A percentile compares a stretch with the other conserved stretches of the same genome.
phyloP scores from a whole-genome alignment of 1,140 invertebrate genomes.

The Hyles vespertilio region DNA sequence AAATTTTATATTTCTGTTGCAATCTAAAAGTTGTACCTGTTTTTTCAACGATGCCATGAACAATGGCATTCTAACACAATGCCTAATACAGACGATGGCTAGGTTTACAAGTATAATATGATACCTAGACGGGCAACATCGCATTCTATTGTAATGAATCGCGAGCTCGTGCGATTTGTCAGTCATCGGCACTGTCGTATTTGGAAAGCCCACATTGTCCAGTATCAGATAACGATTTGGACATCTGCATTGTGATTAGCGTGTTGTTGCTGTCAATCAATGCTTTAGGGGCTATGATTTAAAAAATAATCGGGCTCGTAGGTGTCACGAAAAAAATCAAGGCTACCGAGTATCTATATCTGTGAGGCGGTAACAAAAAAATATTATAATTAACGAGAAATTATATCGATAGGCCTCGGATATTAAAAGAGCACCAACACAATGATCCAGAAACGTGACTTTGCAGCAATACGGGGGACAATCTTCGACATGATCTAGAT shows the following conservation, averaged over 20 bases:
- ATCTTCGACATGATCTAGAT: slow-evolving; percentile 69
- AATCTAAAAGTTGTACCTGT: slow-evolving; percentile 14
- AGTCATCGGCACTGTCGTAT: slow-evolving; percentile 45
- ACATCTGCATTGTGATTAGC: slow-evolving; percentile 57
- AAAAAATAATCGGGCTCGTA: slow-evolving; percentile 32
- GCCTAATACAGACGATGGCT: slow-evolving; percentile 38
- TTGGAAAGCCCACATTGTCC: slow-evolving; percentile 42
- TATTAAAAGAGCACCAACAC: slow-evolving; percentile 58
- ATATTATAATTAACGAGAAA: slow-evolving; percentile 60
- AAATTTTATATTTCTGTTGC: slow-evolving; percentile 22
- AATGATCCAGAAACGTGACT: slow-evolving; percentile 62
- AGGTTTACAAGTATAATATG: slow-evolving; percentile 39
- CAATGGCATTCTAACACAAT: slow-evolving; percentile 45
- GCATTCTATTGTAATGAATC: slow-evolving; percentile 44
- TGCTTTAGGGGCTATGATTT: slow-evolving; percentile 39
- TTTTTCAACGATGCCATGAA: slow-evolving; percentile 37
- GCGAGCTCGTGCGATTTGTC: slow-evolving; percentile 32
- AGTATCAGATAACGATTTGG: slow-evolving; percentile 59
- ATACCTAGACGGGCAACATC: slow-evolving; percentile 32
- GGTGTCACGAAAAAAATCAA: slow-evolving; percentile 33
- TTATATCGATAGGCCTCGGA: slow-evolving; percentile 49
- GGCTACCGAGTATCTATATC: slow-evolving; percentile 25
- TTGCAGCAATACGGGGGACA: slow-evolving; percentile 57
- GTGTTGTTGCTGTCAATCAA: slow-evolving; percentile 55
- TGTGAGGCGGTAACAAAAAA: slow-evolving; percentile 37